These are phyloP conservation scores for Hapalemur alaotrensis DNA, from an alignment of 2,797 vertebrate species.

Conservation along the genomic window DNA sequence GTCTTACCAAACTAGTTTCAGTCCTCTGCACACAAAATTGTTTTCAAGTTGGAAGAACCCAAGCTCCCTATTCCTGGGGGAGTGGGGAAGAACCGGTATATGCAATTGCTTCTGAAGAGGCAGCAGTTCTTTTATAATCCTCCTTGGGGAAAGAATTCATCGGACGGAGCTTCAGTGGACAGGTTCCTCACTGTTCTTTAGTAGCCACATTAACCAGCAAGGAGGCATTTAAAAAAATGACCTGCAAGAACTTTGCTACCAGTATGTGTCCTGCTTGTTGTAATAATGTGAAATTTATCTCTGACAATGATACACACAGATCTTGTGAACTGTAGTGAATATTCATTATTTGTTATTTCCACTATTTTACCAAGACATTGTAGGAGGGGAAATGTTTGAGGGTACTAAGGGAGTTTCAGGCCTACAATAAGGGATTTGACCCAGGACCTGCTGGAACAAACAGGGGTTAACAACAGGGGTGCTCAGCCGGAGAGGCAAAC, in stretches of 20 bases:
- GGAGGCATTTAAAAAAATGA: background rate
- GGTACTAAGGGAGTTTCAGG: background rate
- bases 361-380: background rate
- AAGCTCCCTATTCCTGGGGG: background rate
- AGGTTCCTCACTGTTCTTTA: background rate
- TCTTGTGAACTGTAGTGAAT: background rate
- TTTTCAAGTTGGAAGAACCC: background rate
- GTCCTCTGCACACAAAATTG: background rate
- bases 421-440: background rate
- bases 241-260: background rate
- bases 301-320: background rate
- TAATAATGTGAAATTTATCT: background rate
- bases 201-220: background rate
- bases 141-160: background rate
- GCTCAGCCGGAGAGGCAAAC: background rate
- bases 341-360: background rate
- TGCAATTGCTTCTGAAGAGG: background rate
- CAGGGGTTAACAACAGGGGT: background rate
- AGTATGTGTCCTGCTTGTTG: too few species aligned
- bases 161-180: background rate
- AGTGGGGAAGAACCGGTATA: background rate
- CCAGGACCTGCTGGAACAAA: background rate
- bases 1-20: background rate
- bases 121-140: background rate
- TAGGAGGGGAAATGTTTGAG: background rate